A percentile compares a stretch with the other conserved stretches of the same genome.
Evolutionary conservation across 2,888 invertebrate genomes (phyloP).

Genomic region (Cephus sareptanus): DNA sequence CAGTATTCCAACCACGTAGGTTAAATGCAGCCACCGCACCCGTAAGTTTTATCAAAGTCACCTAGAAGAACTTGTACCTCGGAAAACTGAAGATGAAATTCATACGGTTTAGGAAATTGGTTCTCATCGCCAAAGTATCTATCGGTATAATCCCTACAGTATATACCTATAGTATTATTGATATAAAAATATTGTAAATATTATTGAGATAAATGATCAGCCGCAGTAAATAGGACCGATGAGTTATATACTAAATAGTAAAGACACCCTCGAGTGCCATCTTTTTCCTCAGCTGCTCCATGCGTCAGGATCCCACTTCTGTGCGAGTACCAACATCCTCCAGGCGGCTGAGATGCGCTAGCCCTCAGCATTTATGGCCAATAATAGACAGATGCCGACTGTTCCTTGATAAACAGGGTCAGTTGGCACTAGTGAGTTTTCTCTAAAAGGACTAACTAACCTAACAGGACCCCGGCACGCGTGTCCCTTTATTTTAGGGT

Average conservation of each 20-base stretch:
- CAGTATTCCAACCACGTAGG: background rate
- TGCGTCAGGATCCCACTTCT: constrained; percentile 16
- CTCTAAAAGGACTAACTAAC: constrained; percentile 23
- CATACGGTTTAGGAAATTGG: background rate
- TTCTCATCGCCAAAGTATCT: background rate
- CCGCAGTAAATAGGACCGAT: background rate
- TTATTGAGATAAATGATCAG: background rate
- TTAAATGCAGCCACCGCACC: background rate
- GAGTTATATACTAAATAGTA: background rate
- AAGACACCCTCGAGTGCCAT: background rate
- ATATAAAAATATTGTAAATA: background rate
- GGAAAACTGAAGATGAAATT: background rate
- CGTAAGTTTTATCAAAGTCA: background rate
- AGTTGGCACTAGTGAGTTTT: constrained; percentile 33
- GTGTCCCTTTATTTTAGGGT: constrained; percentile 28
- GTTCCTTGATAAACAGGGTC: constrained; percentile 43
- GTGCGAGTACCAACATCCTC: constrained; percentile 26
- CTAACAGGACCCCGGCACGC: constrained; percentile 27
- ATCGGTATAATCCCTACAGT: background rate
- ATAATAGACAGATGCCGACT: constrained; percentile 40
- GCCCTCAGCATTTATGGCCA: constrained; percentile 29
- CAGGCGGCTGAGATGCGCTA: constrained; percentile 15
- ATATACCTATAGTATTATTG: too few species aligned
- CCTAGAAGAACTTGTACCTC: background rate
- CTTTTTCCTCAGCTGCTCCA: constrained; percentile 22